A percentile compares a stretch with the other conserved stretches of the same genome.
Evolutionary conservation across 2,888 invertebrate genomes (phyloP).

Genomic region (Pseudanteris insignis): DNA sequence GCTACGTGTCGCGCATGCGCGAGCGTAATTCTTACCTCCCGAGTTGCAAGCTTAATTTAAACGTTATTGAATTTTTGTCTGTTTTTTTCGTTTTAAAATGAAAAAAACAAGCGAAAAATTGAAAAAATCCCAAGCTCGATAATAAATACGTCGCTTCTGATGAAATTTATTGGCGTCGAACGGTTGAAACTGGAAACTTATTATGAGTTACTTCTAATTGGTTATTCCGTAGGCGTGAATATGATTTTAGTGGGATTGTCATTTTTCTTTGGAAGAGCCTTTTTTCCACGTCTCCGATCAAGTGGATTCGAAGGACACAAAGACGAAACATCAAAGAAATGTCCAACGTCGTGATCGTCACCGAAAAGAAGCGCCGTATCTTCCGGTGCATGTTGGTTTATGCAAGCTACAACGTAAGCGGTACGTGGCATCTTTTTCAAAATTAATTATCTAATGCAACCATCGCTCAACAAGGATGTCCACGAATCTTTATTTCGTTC

Average conservation of each 20-base stretch:
- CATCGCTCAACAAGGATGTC: too few relatives aligned
- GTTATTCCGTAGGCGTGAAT: conserved; percentile 27
- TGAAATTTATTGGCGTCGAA: conserved; percentile 14
- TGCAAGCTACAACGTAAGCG: too few relatives aligned
- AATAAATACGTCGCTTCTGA: conserved; percentile 9
- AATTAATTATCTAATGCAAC: too few relatives aligned
- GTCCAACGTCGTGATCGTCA: conserved; percentile 7
- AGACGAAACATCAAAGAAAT: conserved; percentile 34
- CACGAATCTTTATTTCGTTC: too few relatives aligned
- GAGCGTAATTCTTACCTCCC: too few relatives aligned
- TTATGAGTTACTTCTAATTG: conserved; percentile 18
- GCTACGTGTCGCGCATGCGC: conserved; percentile 13
- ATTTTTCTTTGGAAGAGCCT: conserved; percentile 17
- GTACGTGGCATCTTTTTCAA: too few relatives aligned
- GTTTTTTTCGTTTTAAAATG: too few relatives aligned
- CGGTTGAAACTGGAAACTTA: conserved; percentile 3
- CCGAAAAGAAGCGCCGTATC: conserved; percentile 26
- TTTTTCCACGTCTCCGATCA: conserved; percentile 1
- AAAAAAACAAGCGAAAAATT: too few relatives aligned
- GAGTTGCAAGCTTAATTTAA: too few relatives aligned
- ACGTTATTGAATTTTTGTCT: too few relatives aligned
- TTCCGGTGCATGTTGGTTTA: conserved; percentile 33
- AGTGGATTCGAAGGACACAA: conserved; percentile 14
- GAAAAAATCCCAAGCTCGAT: too few relatives aligned
- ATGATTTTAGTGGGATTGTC: conserved; percentile 10